phyloP scores from a whole-genome alignment of 2,113 vertebrate species.

The Cheirogaleus medius region DNA sequence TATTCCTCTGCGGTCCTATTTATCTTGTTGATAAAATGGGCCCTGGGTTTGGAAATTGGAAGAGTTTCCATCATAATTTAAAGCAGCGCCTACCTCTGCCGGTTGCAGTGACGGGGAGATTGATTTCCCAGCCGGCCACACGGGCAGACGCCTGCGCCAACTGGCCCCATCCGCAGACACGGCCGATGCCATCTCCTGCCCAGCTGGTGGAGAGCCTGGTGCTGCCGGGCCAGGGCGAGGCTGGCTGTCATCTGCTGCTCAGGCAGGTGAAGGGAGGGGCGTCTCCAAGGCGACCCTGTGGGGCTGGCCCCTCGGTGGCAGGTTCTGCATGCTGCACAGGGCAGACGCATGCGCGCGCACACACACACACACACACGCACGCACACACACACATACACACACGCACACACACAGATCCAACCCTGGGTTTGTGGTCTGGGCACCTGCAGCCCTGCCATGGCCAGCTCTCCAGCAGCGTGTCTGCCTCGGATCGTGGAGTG shows the following conservation, averaged over 20 bases:
- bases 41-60: constrained; percentile 67
- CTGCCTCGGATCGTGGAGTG: neutral
- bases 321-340: neutral
- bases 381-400: neutral
- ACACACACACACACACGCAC: neutral
- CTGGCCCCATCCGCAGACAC: constrained; percentile 71
- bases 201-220: constrained; percentile 75
- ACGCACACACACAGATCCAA: neutral
- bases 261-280: neutral
- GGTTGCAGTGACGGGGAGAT: constrained; percentile 75
- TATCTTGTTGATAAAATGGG: constrained; percentile 79
- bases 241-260: constrained; percentile 70
- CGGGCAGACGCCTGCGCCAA: constrained; percentile 6
- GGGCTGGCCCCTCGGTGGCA: neutral
- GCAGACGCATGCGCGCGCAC: too few species aligned
- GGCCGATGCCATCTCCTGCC: constrained; percentile 71
- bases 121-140: constrained; percentile 75
- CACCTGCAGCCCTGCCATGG: neutral
- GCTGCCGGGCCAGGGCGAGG: constrained; percentile 58
- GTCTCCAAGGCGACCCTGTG: constrained; percentile 67
- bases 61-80: constrained; percentile 81
- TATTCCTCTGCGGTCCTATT: constrained; percentile 74
- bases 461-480: neutral
- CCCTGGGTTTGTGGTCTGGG: neutral
- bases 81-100: constrained; percentile 74